Conservation (phyloP, 2,888 invertebrate genomes). For the Orthosia gothica region DNA sequence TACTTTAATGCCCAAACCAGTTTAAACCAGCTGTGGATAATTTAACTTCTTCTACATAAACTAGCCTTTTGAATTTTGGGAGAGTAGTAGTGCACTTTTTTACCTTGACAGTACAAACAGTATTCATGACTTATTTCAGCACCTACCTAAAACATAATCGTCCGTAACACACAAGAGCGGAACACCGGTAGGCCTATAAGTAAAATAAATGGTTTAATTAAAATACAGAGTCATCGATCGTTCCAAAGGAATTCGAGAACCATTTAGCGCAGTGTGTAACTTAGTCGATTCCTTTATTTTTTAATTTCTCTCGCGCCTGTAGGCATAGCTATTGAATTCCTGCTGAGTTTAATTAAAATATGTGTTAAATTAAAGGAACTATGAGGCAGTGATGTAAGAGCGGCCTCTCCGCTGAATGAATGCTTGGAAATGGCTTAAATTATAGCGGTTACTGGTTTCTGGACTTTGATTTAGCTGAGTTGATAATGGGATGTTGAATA, state of each 20-base stretch:
- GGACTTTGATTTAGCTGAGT: conserved; percentile 6
- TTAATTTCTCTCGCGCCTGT: conserved; percentile 34
- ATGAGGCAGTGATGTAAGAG: conserved; percentile 48
- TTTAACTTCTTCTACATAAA: no score
- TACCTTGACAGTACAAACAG: no score
- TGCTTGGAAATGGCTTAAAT: conserved; percentile 42
- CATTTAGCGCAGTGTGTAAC: conserved; percentile 21
- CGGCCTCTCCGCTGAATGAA: conserved; percentile 25
- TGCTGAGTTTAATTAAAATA: conserved; percentile 61
- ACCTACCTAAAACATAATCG: neutral
- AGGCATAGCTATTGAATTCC: conserved; percentile 45
- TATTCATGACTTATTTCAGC: neutral
- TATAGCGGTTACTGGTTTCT: conserved; percentile 41
- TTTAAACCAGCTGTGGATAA: no score
- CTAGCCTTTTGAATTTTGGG: no score
- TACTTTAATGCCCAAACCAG: no score
- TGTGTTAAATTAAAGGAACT: conserved; percentile 57
- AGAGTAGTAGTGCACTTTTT: no score
- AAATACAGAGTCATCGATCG: neutral
- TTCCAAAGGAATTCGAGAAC: conserved; percentile 23
- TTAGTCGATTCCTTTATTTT: conserved; percentile 32
- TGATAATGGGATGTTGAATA: neutral
- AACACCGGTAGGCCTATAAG: neutral
- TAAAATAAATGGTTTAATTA: conserved; percentile 20
- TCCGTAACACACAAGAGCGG: neutral